These are phyloP conservation scores for Apolygus lucorum DNA, from an alignment of 1,140 invertebrate species.

Conservation along the genomic window DNA sequence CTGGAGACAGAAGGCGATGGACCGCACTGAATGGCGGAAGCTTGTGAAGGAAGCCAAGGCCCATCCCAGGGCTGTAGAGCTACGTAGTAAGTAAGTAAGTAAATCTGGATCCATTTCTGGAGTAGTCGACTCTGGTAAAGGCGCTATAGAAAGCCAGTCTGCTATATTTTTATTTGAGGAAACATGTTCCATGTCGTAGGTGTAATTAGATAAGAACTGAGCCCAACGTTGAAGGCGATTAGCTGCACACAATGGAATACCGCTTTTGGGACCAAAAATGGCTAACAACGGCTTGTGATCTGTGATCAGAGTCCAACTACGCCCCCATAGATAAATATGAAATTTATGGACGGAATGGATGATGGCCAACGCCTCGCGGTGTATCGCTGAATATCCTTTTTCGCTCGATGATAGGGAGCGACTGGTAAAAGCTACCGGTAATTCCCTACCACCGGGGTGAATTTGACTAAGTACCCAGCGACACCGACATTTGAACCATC, in stretches of 20 bases:
- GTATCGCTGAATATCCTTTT: conserved; percentile 32
- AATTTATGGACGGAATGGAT: conserved; percentile 29
- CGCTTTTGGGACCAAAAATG: conserved; percentile 39
- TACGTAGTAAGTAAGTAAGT: too few relatives aligned
- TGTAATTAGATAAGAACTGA: conserved; percentile 36
- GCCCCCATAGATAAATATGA: conserved; percentile 38
- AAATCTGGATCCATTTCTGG: background rate
- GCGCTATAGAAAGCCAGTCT: background rate
- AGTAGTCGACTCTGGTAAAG: background rate
- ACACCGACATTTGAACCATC: background rate
- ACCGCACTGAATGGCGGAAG: too few relatives aligned
- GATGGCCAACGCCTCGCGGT: conserved; percentile 41
- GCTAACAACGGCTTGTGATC: conserved; percentile 43
- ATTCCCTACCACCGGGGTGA: background rate
- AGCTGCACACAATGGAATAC: conserved; percentile 35
- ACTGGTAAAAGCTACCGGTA: background rate
- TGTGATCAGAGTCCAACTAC: conserved; percentile 37
- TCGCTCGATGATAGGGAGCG: background rate
- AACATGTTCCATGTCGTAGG: conserved; percentile 5
- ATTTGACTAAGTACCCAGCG: background rate
- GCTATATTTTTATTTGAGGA: background rate
- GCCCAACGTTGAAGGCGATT: conserved; percentile 37
- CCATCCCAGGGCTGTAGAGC: too few relatives aligned
- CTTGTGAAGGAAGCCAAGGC: too few relatives aligned
- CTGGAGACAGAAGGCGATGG: too few relatives aligned